phyloP scores from a whole-genome alignment of 2,113 vertebrate species.

The Rafetus swinhoei region DNA sequence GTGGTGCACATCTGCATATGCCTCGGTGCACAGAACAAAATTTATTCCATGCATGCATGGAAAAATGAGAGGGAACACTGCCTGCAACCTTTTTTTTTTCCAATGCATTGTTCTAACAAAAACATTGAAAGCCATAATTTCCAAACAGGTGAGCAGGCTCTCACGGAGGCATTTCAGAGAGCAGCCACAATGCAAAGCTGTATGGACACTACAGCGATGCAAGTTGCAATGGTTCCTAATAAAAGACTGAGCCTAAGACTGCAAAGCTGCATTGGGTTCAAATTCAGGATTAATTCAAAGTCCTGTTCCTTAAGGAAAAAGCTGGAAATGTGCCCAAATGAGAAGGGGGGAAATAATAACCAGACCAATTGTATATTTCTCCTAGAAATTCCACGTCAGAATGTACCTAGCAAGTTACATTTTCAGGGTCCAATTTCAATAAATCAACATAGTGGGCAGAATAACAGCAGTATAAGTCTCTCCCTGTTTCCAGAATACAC shows the following conservation, averaged over 20 bases:
- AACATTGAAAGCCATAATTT: neutral
- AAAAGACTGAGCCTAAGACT: accelerated
- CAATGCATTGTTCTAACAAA: neutral
- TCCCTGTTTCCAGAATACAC: constrained; percentile 72
- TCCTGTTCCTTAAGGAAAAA: constrained; percentile 70
- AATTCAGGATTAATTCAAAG: constrained; percentile 57
- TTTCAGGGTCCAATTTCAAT: constrained; percentile 84
- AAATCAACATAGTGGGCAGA: constrained; percentile 78
- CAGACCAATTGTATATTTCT: constrained; percentile 81
- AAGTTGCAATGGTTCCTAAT: accelerated
- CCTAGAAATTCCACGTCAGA: constrained; percentile 80
- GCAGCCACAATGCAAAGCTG: neutral
- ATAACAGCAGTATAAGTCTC: constrained; percentile 74
- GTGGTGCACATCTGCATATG: too few relatives aligned
- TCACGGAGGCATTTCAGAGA: neutral
- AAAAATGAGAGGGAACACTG: too few relatives aligned
- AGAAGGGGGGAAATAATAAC: constrained; percentile 53
- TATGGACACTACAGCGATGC: neutral
- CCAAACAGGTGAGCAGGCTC: neutral
- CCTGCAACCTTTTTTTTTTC: neutral
- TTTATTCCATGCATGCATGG: too few relatives aligned
- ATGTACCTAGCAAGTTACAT: constrained; percentile 78
- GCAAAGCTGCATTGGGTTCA: constrained; percentile 9
- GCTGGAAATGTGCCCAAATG: constrained; percentile 73
- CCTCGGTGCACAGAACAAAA: too few relatives aligned